Evolutionary conservation across 1,140 invertebrate species (phyloP).

Genomic region (Bombus waltoni): DNA sequence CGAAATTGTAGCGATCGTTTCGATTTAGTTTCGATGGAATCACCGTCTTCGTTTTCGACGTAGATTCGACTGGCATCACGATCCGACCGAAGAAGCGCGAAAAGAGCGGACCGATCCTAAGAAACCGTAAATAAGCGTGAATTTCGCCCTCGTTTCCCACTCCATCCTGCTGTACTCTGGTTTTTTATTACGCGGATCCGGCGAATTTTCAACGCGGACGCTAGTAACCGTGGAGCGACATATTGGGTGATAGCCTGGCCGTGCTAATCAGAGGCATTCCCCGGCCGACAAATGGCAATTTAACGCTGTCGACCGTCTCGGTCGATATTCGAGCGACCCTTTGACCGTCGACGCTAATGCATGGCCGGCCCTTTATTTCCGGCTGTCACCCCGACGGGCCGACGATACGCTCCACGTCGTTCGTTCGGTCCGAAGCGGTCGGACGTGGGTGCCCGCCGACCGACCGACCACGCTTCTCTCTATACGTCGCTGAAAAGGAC

Average conservation of each 20-base stretch:
- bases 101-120: no score
- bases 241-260: slow-evolving; percentile 55
- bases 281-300: slow-evolving; percentile 76
- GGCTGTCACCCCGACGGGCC: slow-evolving; percentile 70
- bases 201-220: slow-evolving; percentile 9
- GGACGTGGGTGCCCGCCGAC: slow-evolving; percentile 56
- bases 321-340: slow-evolving; percentile 75
- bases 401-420: slow-evolving; percentile 62
- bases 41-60: no score
- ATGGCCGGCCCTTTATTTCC: slow-evolving; percentile 77
- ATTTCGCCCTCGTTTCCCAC: background rate
- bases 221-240: slow-evolving; percentile 27
- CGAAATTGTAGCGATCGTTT: no score
- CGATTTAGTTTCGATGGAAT: no score
- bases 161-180: background rate
- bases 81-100: no score
- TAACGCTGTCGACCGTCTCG: slow-evolving; percentile 74
- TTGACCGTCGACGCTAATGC: slow-evolving; percentile 75
- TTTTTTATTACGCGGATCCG: background rate
- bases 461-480: slow-evolving; percentile 34
- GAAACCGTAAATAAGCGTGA: background rate
- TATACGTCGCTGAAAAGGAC: slow-evolving; percentile 46
- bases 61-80: no score
- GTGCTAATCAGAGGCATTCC: slow-evolving; percentile 60
- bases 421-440: slow-evolving; percentile 49